These are phyloP conservation scores for Marcusenius ussheri DNA, from an alignment of 2,113 vertebrate species.

Conservation along the genomic window DNA sequence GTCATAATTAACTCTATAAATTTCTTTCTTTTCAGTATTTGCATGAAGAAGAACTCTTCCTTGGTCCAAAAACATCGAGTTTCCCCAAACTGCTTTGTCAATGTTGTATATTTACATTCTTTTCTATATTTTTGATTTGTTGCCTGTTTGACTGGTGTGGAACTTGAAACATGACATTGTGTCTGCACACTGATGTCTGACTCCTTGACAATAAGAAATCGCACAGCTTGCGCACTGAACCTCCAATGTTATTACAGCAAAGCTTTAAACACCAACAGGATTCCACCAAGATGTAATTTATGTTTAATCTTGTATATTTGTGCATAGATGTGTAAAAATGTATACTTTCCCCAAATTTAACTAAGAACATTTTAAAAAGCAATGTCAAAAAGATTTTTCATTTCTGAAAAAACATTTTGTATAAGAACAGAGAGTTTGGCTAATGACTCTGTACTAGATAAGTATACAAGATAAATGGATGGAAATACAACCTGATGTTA, in stretches of 20 bases:
- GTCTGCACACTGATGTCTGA: background rate
- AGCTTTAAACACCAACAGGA: background rate
- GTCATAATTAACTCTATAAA: background rate
- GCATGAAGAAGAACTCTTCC: constrained; percentile 4
- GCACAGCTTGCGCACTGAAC: background rate
- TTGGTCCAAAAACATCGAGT: background rate
- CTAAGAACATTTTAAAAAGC: background rate
- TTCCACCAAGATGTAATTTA: background rate
- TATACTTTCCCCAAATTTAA: background rate
- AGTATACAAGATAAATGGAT: background rate
- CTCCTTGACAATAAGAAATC: background rate
- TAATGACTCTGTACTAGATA: background rate
- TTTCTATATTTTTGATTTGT: background rate
- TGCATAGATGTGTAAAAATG: background rate
- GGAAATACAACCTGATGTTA: background rate
- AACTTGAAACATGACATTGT: background rate
- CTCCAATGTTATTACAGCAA: background rate
- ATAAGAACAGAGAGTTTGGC: background rate
- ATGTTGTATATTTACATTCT: background rate
- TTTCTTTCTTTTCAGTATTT: constrained; percentile 3
- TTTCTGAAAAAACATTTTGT: background rate
- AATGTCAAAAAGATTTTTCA: background rate
- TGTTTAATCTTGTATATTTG: background rate
- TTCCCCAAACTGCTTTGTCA: background rate
- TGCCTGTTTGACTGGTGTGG: constrained; percentile 3